Evolutionary conservation across 35 echinoderm and acorn worm species (phyloP), one percentile per base, ranked within the genome.

Genomic region (Patiria miniata): DNA sequence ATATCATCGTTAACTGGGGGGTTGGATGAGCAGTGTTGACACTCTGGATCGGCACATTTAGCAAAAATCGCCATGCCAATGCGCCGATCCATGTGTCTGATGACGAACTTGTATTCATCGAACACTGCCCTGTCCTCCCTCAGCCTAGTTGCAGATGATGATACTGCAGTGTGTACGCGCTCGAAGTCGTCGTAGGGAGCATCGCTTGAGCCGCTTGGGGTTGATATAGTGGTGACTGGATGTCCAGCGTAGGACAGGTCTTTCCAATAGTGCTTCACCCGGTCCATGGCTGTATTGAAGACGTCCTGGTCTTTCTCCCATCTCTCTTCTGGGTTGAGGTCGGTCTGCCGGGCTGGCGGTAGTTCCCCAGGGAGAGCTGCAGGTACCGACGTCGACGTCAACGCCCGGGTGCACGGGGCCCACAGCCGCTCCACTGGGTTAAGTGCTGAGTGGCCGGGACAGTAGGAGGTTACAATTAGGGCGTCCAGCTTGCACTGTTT

Each of bases 361-460:
- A 57, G 36, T n/a, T n/a, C n/a, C n/a, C n/a, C n/a, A n/a, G n/a
- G n/a, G n/a, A n/a, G n/a, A n/a, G n/a, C n/a, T n/a, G 57, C 37
- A 78, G 40, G 18, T 32, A 89, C 29, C 39, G 73, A 86, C 19
- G 87, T 59, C 16, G 40, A 68, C 14, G 82, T 77, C 2, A 93
- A 42, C 4, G 53, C 39, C 39, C 36, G 52, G 30, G 85, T 93
- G n/a, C n/a, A n/a, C n/a, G n/a, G n/a, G n/a, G n/a, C n/a, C n/a
- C n/a, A n/a, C n/a, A n/a, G n/a, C n/a, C 55, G 73, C 58, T 92
- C 85, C 17, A 88, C 65, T 9, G 69, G 68, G 37, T 92, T 87
- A 6, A 81, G 37, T 8, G 90, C 77, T 39, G 85, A 92, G 47
- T 92, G 73, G 17, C 85, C 91, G 10, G 85, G 86, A n/a, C n/a